Evolutionary conservation across 2,888 invertebrate genomes (phyloP), one percentile per base, ranked within the genome.

Genomic region (Sisyra nigra): DNA sequence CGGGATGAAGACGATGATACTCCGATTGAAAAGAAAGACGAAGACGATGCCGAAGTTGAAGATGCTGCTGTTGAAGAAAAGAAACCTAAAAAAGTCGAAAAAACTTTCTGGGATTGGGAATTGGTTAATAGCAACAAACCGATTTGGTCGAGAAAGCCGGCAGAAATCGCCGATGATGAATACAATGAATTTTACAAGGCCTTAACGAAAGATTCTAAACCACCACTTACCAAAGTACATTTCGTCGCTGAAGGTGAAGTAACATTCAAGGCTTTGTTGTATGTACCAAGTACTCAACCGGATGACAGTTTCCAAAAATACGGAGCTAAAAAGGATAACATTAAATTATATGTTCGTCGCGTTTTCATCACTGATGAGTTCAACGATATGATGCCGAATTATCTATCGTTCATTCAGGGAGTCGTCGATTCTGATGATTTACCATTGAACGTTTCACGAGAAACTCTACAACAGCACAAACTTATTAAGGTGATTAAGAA

Each of bases 321-420:
- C 61, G 97, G 96, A 53, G 86, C 91, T 50, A 86, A 86, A 59
- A 80, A 83, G 3, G 94, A 96, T 62, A 83, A 89, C 64, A 94
- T 96, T 57, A 96, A 96, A 64, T 72, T 98, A 48, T 99, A 91
- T 65, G 98, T 99, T 44, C 76, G 97, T 46, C 76, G 98, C 47
- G 98, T 99, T 11, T 99, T 98, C 69, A 99, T 98, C 66, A 97
- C 97, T 7, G 97, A 98, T 63, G 93, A 98, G 68, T 97, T 98
- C 72, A 91, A 91, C 61, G 97, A 98, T 60, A 91, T 98, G 83
- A 89, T 98, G 84, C 97, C 98, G 50, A 93, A 87, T 62, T 99
- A 96, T 63, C 71, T 98, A 53, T 81, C 77, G 51, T 99, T 98
- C 63, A 78, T 99, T 47, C 81, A 86, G 44, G 98, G 98, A 54